A percentile compares a stretch with the other conserved stretches of the same genome.
Evolutionary conservation across 2,797 vertebrate species (phyloP).

Genomic region (Vultur gryphus): DNA sequence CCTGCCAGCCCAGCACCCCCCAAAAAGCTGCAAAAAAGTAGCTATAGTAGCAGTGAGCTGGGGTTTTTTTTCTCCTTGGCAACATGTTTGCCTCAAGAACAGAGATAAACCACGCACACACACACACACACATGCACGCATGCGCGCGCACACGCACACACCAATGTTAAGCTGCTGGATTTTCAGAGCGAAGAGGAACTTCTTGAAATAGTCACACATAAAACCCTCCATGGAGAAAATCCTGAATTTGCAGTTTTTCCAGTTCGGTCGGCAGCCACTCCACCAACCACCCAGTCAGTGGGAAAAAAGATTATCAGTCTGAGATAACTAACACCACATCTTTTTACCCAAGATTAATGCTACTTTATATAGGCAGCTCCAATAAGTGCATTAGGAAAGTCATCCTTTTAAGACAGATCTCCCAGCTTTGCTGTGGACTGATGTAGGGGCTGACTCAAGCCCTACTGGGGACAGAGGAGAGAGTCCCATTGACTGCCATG

Average conservation of each 20-base stretch:
- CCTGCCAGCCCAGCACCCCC: not conserved
- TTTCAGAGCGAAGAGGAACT: not conserved
- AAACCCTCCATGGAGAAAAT: not conserved
- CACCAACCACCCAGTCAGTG: not conserved
- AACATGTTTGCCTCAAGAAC: not conserved
- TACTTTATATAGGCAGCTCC: not conserved
- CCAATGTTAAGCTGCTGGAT: not conserved
- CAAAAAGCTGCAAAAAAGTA: not conserved
- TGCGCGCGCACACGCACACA: not conserved
- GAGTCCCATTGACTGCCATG: not conserved
- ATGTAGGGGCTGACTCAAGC: not conserved
- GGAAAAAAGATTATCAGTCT: not conserved
- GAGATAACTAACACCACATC: not conserved
- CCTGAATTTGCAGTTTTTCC: not conserved
- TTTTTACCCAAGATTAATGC: not conserved
- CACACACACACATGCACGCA: not conserved
- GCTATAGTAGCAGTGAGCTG: not conserved
- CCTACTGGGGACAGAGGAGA: not conserved
- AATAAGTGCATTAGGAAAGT: not conserved
- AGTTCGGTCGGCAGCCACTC: not conserved
- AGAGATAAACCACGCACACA: not conserved
- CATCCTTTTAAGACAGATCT: not conserved
- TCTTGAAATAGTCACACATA: not conserved
- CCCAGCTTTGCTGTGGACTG: not conserved
- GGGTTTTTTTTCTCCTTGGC: constrained; percentile 1